These are phyloP conservation scores for Falco rusticolus DNA, from an alignment of 2,797 vertebrate species.

Conservation along the genomic window DNA sequence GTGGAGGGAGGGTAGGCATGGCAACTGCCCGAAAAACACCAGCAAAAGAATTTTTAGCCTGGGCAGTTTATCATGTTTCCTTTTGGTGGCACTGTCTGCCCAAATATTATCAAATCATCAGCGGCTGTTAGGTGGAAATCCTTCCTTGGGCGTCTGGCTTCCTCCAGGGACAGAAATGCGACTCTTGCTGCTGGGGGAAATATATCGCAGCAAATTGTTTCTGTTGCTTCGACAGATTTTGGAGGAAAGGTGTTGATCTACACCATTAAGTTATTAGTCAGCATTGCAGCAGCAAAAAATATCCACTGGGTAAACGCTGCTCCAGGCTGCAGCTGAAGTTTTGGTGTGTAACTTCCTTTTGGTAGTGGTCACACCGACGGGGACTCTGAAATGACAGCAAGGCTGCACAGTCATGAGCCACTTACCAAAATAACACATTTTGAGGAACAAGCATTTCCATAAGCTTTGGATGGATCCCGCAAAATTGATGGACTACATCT, in stretches of 20 bases:
- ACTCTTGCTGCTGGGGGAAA: background rate
- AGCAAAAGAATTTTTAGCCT: background rate
- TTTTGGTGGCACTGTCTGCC: slow-evolving; percentile 62
- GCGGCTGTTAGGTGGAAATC: background rate
- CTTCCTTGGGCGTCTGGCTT: background rate
- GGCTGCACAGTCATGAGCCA: background rate
- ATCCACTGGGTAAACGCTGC: accelerated
- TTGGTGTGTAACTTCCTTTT: background rate
- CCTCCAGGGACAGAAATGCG: background rate
- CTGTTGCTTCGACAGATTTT: background rate
- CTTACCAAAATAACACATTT: background rate
- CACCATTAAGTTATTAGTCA: background rate
- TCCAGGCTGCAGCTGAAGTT: background rate
- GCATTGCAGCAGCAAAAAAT: background rate
- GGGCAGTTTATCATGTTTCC: slow-evolving; percentile 11
- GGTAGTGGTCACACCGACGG: background rate
- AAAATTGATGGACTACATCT: background rate
- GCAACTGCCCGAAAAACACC: background rate
- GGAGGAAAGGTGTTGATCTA: background rate
- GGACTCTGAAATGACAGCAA: background rate
- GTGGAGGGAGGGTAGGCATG: background rate
- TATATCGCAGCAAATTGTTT: background rate
- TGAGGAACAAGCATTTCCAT: background rate
- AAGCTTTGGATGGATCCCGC: background rate
- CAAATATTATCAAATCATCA: background rate